These are phyloP conservation scores for Luperina nickerlii DNA, from an alignment of 2,888 invertebrate genomes.

Conservation along the genomic window DNA sequence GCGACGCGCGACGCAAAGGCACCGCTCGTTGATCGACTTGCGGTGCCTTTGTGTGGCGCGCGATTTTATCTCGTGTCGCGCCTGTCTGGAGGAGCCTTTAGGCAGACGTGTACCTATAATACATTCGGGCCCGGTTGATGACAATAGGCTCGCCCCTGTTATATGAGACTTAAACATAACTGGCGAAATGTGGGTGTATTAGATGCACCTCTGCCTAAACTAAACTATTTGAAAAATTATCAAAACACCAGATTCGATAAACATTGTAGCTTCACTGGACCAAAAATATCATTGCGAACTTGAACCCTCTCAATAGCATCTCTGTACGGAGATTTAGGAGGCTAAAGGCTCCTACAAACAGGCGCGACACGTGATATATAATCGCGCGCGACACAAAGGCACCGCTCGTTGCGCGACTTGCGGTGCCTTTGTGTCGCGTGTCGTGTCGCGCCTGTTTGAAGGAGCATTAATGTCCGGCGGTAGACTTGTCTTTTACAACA, in stretches of 20 bases:
- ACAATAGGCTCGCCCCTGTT: neutral
- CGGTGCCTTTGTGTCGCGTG: too few species aligned
- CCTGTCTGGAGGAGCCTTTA: neutral
- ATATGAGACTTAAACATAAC: neutral
- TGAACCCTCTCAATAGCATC: neutral
- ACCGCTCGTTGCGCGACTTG: too few species aligned
- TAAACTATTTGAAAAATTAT: neutral
- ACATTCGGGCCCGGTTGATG: too few species aligned
- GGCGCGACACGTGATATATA: too few species aligned
- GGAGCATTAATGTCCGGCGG: neutral
- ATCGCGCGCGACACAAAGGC: too few species aligned
- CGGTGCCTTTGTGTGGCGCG: too few species aligned
- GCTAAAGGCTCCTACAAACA: too few species aligned
- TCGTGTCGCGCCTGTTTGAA: too few species aligned
- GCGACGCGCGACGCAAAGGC: too few species aligned
- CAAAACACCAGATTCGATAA: neutral
- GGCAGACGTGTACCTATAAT: neutral
- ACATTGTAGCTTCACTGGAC: neutral
- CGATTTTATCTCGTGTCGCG: too few species aligned
- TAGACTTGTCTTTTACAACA: conserved; percentile 3
- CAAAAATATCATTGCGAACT: neutral
- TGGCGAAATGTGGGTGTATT: neutral
- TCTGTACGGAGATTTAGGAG: conserved; percentile 7
- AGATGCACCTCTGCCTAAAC: neutral
- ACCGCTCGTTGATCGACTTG: too few species aligned